These are phyloP conservation scores for Drosophila bunnanda DNA, from an alignment of 2,888 invertebrate species.

Conservation along the genomic window DNA sequence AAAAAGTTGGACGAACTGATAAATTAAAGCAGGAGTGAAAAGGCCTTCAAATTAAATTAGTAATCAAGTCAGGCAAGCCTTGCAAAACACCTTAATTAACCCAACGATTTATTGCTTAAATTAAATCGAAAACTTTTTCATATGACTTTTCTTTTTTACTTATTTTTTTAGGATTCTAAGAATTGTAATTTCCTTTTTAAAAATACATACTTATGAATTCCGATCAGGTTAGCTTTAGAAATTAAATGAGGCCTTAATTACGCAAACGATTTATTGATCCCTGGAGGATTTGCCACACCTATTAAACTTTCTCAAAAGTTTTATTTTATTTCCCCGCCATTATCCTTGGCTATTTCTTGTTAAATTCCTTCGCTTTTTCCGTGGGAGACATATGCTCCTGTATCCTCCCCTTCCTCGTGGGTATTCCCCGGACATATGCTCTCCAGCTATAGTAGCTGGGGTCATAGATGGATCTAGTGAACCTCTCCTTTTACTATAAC, in stretches of 20 bases:
- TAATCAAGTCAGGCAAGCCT: not conserved
- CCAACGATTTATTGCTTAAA: not conserved
- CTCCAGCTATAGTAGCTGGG: not conserved
- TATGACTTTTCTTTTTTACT: not conserved
- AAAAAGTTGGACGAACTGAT: not conserved
- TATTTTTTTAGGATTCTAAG: too few species aligned
- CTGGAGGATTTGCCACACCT: not conserved
- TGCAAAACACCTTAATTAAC: not conserved
- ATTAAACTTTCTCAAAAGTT: conserved; percentile 8
- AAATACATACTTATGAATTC: not conserved
- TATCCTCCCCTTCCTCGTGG: not conserved
- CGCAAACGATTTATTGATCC: conserved; percentile 35
- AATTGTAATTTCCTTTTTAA: not conserved
- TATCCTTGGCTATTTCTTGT: conserved; percentile 21
- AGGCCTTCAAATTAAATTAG: too few species aligned
- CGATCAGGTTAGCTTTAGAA: not conserved
- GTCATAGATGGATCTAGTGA: conserved; percentile 16
- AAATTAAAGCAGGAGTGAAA: not conserved
- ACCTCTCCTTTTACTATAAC: not conserved
- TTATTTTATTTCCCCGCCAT: conserved; percentile 11
- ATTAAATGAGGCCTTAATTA: conserved; percentile 23
- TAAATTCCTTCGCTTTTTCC: conserved; percentile 6
- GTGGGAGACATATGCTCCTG: conserved; percentile 27
- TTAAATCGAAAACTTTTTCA: not conserved
- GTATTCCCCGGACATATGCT: conserved; percentile 42